These are phyloP conservation scores for Ceyx margarethae DNA, from an alignment of 2,113 vertebrate species.

Conservation along the genomic window DNA sequence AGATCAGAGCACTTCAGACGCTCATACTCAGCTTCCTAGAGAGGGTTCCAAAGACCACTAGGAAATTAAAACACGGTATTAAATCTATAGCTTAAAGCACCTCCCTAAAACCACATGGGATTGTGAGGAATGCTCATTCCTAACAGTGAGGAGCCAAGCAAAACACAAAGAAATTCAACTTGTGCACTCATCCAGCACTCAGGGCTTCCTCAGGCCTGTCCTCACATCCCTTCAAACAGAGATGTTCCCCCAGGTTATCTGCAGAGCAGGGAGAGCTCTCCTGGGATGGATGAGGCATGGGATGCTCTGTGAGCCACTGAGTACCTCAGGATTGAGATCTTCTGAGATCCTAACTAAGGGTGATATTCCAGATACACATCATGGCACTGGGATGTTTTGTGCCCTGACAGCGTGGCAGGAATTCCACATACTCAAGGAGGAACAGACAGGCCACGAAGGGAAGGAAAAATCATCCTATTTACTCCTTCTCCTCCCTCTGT, in stretches of 20 bases:
- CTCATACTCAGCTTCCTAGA: background rate
- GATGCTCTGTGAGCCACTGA: background rate
- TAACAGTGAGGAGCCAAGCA: background rate
- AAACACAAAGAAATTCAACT: background rate
- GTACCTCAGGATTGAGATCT: background rate
- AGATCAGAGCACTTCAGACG: accelerated
- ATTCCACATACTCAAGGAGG: background rate
- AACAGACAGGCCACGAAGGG: background rate
- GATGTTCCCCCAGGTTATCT: background rate
- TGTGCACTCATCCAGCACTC: background rate
- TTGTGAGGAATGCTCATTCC: background rate
- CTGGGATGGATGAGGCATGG: accelerated
- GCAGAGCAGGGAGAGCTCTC: background rate
- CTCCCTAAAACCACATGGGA: background rate
- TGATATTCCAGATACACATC: too few species aligned
- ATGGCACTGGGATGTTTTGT: background rate
- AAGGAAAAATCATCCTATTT: background rate
- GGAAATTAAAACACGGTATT: background rate
- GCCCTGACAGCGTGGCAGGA: background rate
- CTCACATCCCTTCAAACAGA: background rate
- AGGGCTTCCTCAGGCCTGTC: background rate
- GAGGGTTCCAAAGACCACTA: background rate
- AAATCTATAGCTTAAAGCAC: background rate
- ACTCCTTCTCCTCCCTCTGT: too few species aligned
- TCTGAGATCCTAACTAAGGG: background rate